phyloP scores from a whole-genome alignment of 2,113 vertebrate genomes.

The Rhinoptilus africanus region DNA sequence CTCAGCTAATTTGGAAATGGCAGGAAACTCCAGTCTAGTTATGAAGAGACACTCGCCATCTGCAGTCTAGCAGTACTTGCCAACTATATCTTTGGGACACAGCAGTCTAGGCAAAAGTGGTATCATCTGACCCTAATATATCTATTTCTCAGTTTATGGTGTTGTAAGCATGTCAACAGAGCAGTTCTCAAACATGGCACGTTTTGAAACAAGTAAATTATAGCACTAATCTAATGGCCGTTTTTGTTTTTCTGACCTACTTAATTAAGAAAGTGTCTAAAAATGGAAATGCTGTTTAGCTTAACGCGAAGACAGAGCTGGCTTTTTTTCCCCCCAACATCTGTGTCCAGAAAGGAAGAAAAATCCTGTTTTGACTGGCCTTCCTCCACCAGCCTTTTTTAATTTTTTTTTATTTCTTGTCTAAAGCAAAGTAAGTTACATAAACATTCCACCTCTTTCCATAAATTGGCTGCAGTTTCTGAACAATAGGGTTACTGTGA shows the following conservation, averaged over 20 bases:
- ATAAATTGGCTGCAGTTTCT: conserved; percentile 79
- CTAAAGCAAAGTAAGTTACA: conserved; percentile 82
- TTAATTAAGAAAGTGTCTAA: conserved; percentile 77
- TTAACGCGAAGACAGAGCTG: conserved; percentile 60
- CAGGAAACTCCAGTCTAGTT: conserved; percentile 56
- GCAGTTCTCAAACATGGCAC: conserved; percentile 30
- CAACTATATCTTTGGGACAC: conserved; percentile 59
- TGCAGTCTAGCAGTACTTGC: conserved; percentile 72
- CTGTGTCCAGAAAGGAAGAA: conserved; percentile 86
- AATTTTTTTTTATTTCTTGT: conserved; percentile 67
- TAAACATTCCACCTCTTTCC: conserved; percentile 84
- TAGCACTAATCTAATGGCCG: conserved; percentile 37
- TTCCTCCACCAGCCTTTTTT: conserved; percentile 69
- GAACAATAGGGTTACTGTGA: conserved; percentile 86
- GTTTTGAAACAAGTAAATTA: conserved; percentile 57
- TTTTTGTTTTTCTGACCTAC: conserved; percentile 74
- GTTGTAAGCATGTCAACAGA: conserved; percentile 51
- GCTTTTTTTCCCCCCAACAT: conserved; percentile 72
- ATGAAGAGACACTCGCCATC: conserved; percentile 69
- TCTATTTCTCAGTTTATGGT: conserved; percentile 51
- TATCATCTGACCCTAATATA: conserved; percentile 48
- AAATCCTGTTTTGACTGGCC: conserved; percentile 82
- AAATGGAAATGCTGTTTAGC: conserved; percentile 70
- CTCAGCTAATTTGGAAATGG: conserved; percentile 52
- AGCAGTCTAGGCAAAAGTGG: conserved; percentile 65